A percentile compares a stretch with the other conserved stretches of the same genome.
Evolutionary conservation across 2,113 vertebrate genomes (phyloP).

Genomic region (Australoheros scitulus): DNA sequence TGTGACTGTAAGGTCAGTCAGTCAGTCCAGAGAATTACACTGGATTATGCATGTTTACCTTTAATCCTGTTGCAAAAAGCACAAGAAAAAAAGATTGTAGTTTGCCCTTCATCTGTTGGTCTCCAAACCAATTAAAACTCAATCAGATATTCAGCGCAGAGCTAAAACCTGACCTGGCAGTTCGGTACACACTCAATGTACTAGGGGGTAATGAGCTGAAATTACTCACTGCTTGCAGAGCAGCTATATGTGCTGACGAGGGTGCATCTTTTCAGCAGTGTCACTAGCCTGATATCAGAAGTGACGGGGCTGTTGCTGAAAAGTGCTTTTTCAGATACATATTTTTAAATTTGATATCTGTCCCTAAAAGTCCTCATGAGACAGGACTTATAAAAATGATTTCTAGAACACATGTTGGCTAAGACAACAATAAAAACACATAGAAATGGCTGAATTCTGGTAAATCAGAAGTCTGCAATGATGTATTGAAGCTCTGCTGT

Average conservation of each 20-base stretch:
- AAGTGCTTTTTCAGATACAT: background rate
- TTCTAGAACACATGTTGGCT: background rate
- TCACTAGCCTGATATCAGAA: background rate
- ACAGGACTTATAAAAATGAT: background rate
- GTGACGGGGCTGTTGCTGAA: background rate
- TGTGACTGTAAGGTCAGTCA: background rate
- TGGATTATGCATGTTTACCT: conserved; percentile 19
- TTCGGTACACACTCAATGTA: background rate
- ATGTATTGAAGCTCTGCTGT: background rate
- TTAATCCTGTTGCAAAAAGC: background rate
- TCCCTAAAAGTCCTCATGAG: background rate
- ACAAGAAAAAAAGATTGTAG: background rate
- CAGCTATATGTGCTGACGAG: conserved; percentile 16
- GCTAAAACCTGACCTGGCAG: conserved; percentile 29
- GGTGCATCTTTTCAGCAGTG: background rate
- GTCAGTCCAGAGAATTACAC: background rate
- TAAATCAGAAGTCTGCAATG: too few relatives aligned
- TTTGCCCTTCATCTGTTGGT: background rate
- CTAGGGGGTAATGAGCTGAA: background rate
- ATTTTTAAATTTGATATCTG: background rate
- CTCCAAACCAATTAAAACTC: conserved; percentile 11
- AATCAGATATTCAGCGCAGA: conserved; percentile 4
- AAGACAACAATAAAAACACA: background rate
- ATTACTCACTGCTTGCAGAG: conserved; percentile 3
- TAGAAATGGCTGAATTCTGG: background rate